Conservation (phyloP, 2,888 invertebrate genomes). For the Apantesis nais region DNA sequence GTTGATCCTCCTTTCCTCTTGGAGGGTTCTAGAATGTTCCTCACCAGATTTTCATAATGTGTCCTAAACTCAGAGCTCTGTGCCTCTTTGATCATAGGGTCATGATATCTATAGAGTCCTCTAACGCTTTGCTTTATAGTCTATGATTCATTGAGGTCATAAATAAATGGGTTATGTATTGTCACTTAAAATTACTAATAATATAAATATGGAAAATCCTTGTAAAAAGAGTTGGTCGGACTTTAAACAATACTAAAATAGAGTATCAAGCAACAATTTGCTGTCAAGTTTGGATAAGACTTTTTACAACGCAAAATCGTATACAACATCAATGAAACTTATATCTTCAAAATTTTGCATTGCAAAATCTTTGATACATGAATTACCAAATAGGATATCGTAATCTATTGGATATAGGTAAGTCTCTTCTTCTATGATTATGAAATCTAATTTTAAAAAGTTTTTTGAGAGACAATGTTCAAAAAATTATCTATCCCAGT, state of each 20-base stretch:
- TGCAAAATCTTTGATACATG: neutral
- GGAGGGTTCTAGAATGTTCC: no score
- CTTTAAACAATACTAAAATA: neutral
- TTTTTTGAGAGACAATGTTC: conserved; percentile 20
- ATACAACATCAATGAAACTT: neutral
- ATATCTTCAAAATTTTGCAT: neutral
- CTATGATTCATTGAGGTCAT: no score
- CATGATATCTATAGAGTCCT: no score
- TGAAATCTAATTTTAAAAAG: conserved; percentile 23
- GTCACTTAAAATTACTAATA: no score
- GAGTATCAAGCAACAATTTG: neutral
- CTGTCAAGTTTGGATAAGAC: neutral
- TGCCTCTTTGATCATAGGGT: no score
- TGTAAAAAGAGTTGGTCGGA: no score
- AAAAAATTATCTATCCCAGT: conserved; percentile 35
- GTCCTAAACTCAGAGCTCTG: no score
- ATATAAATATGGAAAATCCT: no score
- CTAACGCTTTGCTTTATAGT: no score
- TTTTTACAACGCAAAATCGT: neutral
- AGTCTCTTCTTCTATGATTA: neutral
- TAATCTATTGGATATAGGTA: neutral
- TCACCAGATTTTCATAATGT: no score
- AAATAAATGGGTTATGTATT: no score
- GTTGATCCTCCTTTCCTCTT: no score
- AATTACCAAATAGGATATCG: neutral